Conservation (phyloP, 2,888 invertebrate genomes). For the Drosophila monieri region DNA sequence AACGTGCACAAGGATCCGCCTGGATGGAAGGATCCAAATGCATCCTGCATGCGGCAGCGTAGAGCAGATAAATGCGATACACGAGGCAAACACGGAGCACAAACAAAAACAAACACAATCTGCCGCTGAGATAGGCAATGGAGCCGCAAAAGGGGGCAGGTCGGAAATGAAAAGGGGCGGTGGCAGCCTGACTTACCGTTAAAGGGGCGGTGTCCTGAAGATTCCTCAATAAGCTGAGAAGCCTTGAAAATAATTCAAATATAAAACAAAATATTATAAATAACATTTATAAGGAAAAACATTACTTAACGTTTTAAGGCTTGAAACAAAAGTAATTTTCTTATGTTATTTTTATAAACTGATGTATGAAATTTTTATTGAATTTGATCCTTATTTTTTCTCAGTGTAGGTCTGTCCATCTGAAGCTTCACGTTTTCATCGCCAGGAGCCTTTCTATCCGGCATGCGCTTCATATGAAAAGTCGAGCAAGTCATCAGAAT, state of each 20-base stretch:
- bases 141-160: constrained; percentile 1
- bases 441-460: constrained; percentile 9
- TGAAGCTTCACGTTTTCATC: constrained; percentile 22
- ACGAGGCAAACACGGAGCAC: constrained; percentile 34
- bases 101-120: constrained; percentile 37
- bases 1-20: constrained; percentile 65
- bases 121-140: constrained; percentile 21
- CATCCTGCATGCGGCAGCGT: constrained; percentile 43
- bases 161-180: neutral
- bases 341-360: too few relatives aligned
- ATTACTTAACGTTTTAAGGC: too few relatives aligned
- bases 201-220: neutral
- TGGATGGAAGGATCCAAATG: constrained; percentile 40
- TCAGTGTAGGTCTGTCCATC: neutral
- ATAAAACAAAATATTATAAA: neutral
- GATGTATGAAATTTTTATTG: neutral
- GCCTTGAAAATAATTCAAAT: constrained; percentile 1
- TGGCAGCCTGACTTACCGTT: constrained; percentile 12
- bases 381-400: neutral
- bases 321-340: too few relatives aligned
- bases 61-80: constrained; percentile 49
- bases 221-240: neutral
- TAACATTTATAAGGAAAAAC: neutral
- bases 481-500: constrained; percentile 68
- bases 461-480: constrained; percentile 47